Conservation (phyloP, 2,113 vertebrate species). For the Rhinopithecus roxellana region DNA sequence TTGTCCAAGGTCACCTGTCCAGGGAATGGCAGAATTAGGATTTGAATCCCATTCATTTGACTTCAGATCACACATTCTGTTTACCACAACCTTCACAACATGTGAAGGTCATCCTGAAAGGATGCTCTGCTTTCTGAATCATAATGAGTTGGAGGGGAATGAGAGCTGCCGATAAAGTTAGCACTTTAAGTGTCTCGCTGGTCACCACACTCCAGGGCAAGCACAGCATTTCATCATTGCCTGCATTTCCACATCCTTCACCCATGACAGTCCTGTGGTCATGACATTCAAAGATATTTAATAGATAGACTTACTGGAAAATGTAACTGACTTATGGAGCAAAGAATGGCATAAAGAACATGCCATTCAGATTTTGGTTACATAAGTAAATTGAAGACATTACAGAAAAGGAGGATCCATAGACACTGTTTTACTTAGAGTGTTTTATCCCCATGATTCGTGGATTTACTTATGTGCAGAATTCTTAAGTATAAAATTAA, state of each 20-base stretch:
- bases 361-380: not conserved
- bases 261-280: not conserved
- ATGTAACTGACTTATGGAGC: not conserved
- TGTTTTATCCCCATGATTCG: not conserved
- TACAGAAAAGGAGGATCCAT: not conserved
- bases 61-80: not conserved
- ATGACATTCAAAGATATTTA: not conserved
- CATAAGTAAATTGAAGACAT: not conserved
- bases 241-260: not conserved
- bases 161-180: not conserved
- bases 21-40: not conserved
- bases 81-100: not conserved
- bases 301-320: not conserved
- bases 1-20: not conserved
- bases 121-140: not conserved
- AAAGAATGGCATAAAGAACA: not conserved
- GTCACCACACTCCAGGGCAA: not conserved
- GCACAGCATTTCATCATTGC: not conserved
- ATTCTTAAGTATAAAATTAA: not conserved
- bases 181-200: not conserved
- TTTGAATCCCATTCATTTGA: not conserved
- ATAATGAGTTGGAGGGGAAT: not conserved
- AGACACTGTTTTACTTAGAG: not conserved
- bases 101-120: not conserved
- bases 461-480: conserved; percentile 22